Evolutionary conservation across 2,113 vertebrate species (phyloP).

Genomic region (Rhinogobius similis): DNA sequence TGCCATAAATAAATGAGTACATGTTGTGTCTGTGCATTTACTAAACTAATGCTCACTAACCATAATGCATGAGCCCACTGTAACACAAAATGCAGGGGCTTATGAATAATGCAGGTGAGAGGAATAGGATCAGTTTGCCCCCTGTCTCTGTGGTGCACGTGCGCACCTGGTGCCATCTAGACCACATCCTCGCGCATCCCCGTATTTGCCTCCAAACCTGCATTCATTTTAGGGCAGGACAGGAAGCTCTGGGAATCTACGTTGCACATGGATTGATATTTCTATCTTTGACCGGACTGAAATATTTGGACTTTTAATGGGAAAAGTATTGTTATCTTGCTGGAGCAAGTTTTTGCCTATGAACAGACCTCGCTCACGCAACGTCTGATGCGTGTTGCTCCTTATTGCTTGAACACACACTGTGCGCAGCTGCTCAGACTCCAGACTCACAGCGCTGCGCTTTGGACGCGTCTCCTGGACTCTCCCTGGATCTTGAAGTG

Average conservation of each 20-base stretch:
- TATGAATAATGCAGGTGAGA: conserved; percentile 59
- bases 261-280: conserved; percentile 5
- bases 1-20: background rate
- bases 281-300: background rate
- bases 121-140: conserved; percentile 57
- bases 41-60: conserved; percentile 9
- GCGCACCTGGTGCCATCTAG: conserved; percentile 57
- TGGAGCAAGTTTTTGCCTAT: background rate
- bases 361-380: background rate
- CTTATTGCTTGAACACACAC: background rate
- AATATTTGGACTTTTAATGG: background rate
- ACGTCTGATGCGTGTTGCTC: conserved; percentile 2
- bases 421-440: conserved; percentile 5
- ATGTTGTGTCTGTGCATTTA: background rate
- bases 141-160: conserved; percentile 14
- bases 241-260: conserved; percentile 34
- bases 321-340: background rate
- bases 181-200: conserved; percentile 27
- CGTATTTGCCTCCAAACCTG: conserved; percentile 12
- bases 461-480: background rate
- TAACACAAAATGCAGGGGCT: conserved; percentile 26
- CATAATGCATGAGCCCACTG: conserved; percentile 12
- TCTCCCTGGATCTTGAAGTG: background rate
- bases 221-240: conserved; percentile 21
- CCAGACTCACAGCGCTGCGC: background rate